Conservation (phyloP, 2,888 invertebrate genomes). For the Parochlus steinenii region DNA sequence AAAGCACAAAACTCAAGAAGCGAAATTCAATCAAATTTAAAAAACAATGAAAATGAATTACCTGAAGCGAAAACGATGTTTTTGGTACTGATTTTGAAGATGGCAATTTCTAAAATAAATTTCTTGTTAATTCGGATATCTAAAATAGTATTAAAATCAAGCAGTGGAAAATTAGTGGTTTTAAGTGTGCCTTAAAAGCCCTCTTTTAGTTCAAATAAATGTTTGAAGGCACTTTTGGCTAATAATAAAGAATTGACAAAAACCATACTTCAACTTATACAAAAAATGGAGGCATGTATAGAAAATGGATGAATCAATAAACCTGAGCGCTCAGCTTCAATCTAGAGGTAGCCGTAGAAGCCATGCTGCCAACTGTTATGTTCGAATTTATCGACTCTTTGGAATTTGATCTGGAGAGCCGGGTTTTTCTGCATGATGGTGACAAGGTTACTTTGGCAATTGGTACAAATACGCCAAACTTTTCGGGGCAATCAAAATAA, state of each 20-base stretch:
- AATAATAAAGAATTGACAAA: too few relatives aligned
- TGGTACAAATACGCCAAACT: conserved; percentile 88
- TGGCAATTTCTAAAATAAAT: conserved; percentile 14
- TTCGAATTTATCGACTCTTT: conserved; percentile 65
- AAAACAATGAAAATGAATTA: too few relatives aligned
- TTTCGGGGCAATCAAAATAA: conserved; percentile 85
- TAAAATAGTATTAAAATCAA: too few relatives aligned
- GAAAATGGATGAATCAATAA: too few relatives aligned
- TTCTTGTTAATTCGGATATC: not conserved
- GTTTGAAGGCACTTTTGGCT: too few relatives aligned
- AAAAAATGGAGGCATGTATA: too few relatives aligned
- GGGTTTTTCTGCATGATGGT: conserved; percentile 50
- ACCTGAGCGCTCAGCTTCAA: conserved; percentile 27
- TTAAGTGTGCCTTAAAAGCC: too few relatives aligned
- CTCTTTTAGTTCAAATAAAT: too few relatives aligned
- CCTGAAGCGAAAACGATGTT: conserved; percentile 17
- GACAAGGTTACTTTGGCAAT: conserved; percentile 76
- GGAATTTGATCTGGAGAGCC: conserved; percentile 58
- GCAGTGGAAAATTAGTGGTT: too few relatives aligned
- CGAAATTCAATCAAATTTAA: too few relatives aligned
- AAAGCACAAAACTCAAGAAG: too few relatives aligned
- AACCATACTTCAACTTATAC: too few relatives aligned
- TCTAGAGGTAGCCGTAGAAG: conserved; percentile 34
- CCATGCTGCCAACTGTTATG: conserved; percentile 40
- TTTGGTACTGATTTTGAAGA: conserved; percentile 15